phyloP scores from a whole-genome alignment of 64 coral and sea anemone genomes.

The Porites australiensis region DNA sequence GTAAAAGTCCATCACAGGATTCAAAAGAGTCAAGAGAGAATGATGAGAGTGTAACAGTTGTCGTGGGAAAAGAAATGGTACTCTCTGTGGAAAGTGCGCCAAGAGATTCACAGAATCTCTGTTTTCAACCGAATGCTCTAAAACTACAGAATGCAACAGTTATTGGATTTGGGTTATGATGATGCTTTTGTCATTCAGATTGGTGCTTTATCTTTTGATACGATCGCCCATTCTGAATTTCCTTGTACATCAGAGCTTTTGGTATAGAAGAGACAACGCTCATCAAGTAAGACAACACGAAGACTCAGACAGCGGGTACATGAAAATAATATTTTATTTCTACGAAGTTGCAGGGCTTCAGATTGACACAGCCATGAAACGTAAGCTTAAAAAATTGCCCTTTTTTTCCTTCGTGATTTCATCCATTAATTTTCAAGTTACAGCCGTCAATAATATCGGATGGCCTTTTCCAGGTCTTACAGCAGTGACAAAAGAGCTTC shows the following conservation, averaged over 20 bases:
- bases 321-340: constrained; percentile 16
- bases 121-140: background rate
- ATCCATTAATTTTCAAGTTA: constrained; percentile 22
- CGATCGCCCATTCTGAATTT: constrained; percentile 4
- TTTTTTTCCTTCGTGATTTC: constrained; percentile 9
- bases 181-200: background rate
- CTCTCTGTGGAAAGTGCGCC: constrained; percentile 42
- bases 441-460: background rate
- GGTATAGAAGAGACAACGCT: background rate
- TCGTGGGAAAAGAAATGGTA: constrained; percentile 24
- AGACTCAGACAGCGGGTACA: constrained; percentile 10
- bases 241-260: constrained; percentile 16
- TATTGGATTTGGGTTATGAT: constrained; percentile 10
- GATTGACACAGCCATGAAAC: background rate
- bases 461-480: constrained; percentile 47
- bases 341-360: constrained; percentile 14
- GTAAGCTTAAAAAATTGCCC: background rate
- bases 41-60: constrained; percentile 46
- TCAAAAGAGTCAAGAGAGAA: background rate
- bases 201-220: constrained; percentile 10
- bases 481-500: no score
- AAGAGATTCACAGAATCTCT: background rate
- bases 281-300: background rate
- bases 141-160: constrained; percentile 2
- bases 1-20: background rate